Conservation (phyloP, 2,888 invertebrate species). For the Athalia cordata region DNA sequence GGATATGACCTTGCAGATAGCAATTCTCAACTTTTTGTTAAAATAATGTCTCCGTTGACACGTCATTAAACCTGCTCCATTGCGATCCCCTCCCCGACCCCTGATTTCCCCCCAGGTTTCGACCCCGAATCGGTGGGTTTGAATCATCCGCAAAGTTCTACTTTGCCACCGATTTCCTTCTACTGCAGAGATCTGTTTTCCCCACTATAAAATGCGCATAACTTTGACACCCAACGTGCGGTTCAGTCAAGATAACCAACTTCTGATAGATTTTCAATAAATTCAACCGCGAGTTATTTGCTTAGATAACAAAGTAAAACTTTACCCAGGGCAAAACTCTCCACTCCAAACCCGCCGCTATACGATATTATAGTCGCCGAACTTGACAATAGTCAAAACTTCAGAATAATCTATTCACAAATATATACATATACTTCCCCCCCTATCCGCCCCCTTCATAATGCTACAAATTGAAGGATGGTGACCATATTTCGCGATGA, state of each 20-base stretch:
- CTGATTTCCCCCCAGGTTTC: no score
- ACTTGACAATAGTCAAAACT: no score
- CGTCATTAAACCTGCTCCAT: conserved; percentile 34
- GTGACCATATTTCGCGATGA: no score
- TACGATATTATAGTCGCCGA: background rate
- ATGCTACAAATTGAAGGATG: no score
- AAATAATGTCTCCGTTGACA: conserved; percentile 36
- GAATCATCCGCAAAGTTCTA: background rate
- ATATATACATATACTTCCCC: no score
- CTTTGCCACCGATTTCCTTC: background rate
- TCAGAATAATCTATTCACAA: no score
- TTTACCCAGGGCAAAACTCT: conserved; percentile 27
- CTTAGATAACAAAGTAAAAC: conserved; percentile 38
- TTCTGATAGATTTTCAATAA: conserved; percentile 39
- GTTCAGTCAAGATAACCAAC: background rate
- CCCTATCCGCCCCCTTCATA: no score
- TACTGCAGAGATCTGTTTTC: background rate
- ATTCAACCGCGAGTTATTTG: conserved; percentile 31
- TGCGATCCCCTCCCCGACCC: background rate
- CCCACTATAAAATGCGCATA: conserved; percentile 6
- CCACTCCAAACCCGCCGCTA: conserved; percentile 9
- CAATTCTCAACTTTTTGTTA: conserved; percentile 26
- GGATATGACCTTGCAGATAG: background rate
- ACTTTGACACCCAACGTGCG: conserved; percentile 12
- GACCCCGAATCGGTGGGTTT: conserved; percentile 22